Evolutionary conservation across 2,113 vertebrate species (phyloP), one percentile per base, ranked within the genome.

Genomic region (Peromyscus maniculatus): DNA sequence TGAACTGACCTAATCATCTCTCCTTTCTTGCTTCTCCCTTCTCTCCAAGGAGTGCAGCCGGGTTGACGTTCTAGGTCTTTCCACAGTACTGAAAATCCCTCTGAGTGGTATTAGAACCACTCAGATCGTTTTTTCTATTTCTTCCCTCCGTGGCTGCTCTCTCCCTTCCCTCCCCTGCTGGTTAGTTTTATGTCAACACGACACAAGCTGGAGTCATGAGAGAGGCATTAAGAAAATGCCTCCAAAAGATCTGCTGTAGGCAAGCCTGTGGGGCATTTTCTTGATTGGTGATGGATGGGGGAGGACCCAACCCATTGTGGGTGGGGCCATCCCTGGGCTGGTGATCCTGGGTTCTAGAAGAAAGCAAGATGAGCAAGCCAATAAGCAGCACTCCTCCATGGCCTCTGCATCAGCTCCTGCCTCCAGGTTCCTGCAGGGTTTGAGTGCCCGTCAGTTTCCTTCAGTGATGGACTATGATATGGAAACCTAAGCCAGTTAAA

Each of bases 41-140:
- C 39, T 86, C 43, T n/a, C 19, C 46, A 22, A 19, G n/a, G 59
- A 78, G 22, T 36, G 31, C 24, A 77, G 78, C 33, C 62, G 7
- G 43, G 21, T 3, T 16, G 24, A 46, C 52, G 16, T 26, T 75
- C 59, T 24, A 26, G 7, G 74, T 91, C 52, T 82, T 93, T 87
- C 80, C 33, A 88, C 28, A 88, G 33, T 91, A 78, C 93, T 90
- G 79, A 72, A 66, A 46, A 79, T 69, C n/a, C 72, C 33, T 82
- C 79, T 57, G n/a, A 36, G 19, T n/a, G 19, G 57, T 28, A 16
- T 17, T 28, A 84, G 36, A 39, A 39, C 36, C 22, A 28, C 57
- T 8, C 57, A 43, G 46, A 67, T 31, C 26, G 28, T n/a, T 74
- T 87, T 87, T 55, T 77, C 43, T 39, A 49, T 31, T 91, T 52